Base-by-base conservation (phyloP, 1,140 invertebrate genomes). In the Dysdera silvatica region DNA sequence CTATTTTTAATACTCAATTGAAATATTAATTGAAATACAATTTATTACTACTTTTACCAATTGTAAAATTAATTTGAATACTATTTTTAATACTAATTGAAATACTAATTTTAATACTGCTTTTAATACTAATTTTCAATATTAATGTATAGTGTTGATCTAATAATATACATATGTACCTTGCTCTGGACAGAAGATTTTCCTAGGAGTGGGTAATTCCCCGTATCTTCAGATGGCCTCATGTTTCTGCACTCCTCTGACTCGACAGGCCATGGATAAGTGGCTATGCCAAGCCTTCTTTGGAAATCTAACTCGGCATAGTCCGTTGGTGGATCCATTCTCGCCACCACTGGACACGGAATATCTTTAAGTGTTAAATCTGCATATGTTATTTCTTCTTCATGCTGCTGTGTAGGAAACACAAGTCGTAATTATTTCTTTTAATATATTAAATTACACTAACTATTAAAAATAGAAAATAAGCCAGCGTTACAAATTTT, bases 281-380 rank as follows among this genome's bases (percentile, higher is more conserved):
- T 20, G n/a, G n/a, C n/a, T n/a, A n/a, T n/a, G 4, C 29, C 43
- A 16, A 63, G 4, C 28, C 61, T 47, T 5, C 61, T 23, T 35
- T 63, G 61, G 18, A 63, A 63, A n/a, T 63, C 61, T 12, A 63
- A 26, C 20, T 63, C 61, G 0, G 61, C 61, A 23, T 63, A 63
- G 24, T 63, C 61, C 18, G 61, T 63, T 12, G 61, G 41, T 20
- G 61, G 52, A 4, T 63, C 52, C 20, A 56, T 47, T n/a, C 61
- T 52, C 23, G 55, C 48, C n/a, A 63, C 61, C 10, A 49, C 43
- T 8, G 41, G n/a, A 20, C 53, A 56, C 14, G 28, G 43, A 8
- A 43, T 6, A 31, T 63, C 61, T 20, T 63, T 63, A 29, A 55
- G 61, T 3, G 61, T 31, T 20, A 63, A 23, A 23, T 63, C 61